A percentile compares a stretch with the other conserved stretches of the same genome.
phyloP scores from a whole-genome alignment of 2,113 vertebrate species.

The Crotalus viridis region DNA sequence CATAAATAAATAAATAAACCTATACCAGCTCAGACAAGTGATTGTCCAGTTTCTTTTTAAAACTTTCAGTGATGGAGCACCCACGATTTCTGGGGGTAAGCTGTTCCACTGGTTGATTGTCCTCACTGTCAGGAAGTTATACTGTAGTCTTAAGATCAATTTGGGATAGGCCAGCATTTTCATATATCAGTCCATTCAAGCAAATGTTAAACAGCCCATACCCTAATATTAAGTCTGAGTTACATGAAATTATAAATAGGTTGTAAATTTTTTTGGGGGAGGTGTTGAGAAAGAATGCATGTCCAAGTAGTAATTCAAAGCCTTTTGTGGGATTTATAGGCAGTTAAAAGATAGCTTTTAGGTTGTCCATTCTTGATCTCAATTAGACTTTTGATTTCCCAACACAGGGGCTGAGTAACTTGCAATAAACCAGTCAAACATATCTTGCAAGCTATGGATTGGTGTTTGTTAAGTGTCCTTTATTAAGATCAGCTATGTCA shows the following conservation, averaged over 20 bases:
- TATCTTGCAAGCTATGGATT: not conserved
- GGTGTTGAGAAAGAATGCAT: not conserved
- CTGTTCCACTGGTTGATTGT: no score
- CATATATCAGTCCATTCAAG: not conserved
- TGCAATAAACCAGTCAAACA: not conserved
- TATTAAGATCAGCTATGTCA: not conserved
- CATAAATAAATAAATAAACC: no score
- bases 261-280: not conserved
- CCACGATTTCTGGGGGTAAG: no score
- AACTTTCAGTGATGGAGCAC: no score
- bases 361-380: not conserved
- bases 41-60: no score
- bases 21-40: no score
- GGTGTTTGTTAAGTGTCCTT: not conserved
- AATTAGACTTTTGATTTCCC: not conserved
- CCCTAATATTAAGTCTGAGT: not conserved
- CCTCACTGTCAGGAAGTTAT: no score
- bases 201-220: not conserved
- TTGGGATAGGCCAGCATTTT: not conserved
- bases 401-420: not conserved
- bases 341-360: not conserved
- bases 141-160: not conserved
- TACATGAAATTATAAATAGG: not conserved
- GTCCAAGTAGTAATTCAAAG: not conserved
- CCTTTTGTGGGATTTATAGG: not conserved